Conservation (phyloP, 2,888 invertebrate species). For the Merodon equestris region DNA sequence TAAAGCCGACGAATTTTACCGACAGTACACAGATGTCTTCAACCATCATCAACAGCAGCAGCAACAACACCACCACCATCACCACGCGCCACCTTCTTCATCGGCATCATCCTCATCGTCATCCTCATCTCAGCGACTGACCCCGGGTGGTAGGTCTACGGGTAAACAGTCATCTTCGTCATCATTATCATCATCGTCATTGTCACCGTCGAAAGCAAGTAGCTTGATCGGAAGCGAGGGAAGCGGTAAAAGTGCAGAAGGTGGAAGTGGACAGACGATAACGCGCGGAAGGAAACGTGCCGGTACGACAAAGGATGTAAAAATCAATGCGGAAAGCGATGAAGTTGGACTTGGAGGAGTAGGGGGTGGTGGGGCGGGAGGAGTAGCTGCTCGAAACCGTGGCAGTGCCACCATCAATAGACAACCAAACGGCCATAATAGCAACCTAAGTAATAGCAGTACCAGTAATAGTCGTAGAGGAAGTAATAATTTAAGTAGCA, state of each 20-base stretch:
- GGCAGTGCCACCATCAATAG: conserved; percentile 70
- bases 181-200: conserved; percentile 40
- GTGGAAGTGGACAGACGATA: conserved; percentile 61
- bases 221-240: conserved; percentile 70
- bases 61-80: conserved; percentile 66
- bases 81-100: conserved; percentile 64
- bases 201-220: conserved; percentile 65
- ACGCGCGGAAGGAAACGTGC: conserved; percentile 43
- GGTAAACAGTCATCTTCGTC: conserved; percentile 32
- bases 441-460: conserved; percentile 71
- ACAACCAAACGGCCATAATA: conserved; percentile 71
- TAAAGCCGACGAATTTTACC: conserved; percentile 77
- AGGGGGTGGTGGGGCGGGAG: conserved; percentile 21
- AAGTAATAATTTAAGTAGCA: conserved; percentile 75
- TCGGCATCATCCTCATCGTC: conserved; percentile 64
- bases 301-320: conserved; percentile 14
- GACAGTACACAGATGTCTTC: conserved; percentile 72
- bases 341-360: not conserved
- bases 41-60: conserved; percentile 63
- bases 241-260: conserved; percentile 69
- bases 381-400: conserved; percentile 49
- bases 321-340: no score
- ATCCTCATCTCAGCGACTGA: conserved; percentile 62
- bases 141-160: conserved; percentile 49
- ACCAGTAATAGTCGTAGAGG: conserved; percentile 70